Evolutionary conservation across 2,797 vertebrate genomes (phyloP).

Genomic region (Nasua narica): DNA sequence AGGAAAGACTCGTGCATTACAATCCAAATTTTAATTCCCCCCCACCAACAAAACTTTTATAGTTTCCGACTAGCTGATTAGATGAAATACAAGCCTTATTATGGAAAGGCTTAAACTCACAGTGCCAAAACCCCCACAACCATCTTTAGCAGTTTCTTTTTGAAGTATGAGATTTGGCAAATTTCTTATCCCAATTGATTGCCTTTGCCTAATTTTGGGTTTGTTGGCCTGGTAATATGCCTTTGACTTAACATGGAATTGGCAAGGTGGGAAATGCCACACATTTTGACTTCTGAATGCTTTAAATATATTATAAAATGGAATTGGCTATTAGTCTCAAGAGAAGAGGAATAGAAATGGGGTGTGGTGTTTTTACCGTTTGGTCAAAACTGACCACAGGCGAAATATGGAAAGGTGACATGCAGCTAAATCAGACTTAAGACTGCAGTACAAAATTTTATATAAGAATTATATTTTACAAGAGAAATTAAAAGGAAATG

Average conservation of each 20-base stretch:
- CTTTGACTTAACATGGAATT: slow-evolving; percentile 19
- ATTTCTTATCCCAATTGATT: slow-evolving; percentile 32
- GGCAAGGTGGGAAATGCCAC: slow-evolving; percentile 55
- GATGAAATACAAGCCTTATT: slow-evolving; percentile 62
- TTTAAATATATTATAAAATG: slow-evolving; percentile 39
- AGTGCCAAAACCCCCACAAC: slow-evolving; percentile 47
- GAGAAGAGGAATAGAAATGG: neutral
- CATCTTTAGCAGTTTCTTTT: slow-evolving; percentile 52
- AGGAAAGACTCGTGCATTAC: slow-evolving; percentile 20
- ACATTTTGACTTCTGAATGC: slow-evolving; percentile 53
- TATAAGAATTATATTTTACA: slow-evolving; percentile 12
- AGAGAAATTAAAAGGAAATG: neutral
- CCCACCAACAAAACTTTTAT: slow-evolving; percentile 42
- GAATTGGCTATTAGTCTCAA: slow-evolving; percentile 18
- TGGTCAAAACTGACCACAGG: slow-evolving; percentile 10
- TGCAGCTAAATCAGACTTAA: neutral
- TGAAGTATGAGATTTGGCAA: slow-evolving; percentile 50
- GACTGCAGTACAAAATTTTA: neutral
- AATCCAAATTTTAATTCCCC: slow-evolving; percentile 23
- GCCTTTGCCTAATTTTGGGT: slow-evolving; percentile 13
- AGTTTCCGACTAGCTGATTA: slow-evolving; percentile 59
- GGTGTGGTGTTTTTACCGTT: neutral
- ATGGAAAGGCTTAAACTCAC: slow-evolving; percentile 42
- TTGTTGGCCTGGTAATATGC: slow-evolving; percentile 46
- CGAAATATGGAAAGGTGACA: neutral